Conservation (phyloP, 2,888 invertebrate genomes). For the Endomychus coccineus region DNA sequence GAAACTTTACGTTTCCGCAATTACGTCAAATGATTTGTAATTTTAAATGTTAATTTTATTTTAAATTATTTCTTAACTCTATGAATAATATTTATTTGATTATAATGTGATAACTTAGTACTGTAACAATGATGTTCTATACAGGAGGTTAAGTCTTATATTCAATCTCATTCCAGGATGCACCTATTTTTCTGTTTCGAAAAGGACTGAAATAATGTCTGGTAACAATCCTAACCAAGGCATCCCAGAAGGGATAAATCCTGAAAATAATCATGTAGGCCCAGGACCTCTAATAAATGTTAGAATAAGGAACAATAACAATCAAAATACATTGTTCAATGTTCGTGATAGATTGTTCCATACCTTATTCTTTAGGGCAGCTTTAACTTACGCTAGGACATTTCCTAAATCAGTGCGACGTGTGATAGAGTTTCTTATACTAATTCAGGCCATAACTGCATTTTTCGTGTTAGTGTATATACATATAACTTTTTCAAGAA, state of each 20-base stretch:
- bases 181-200: conserved; percentile 2
- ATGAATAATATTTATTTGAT: not conserved
- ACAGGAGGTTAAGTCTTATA: conserved; percentile 4
- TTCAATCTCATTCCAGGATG: conserved; percentile 18
- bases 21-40: conserved; percentile 18
- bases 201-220: conserved; percentile 25
- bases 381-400: conserved; percentile 84
- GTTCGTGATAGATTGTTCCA: conserved; percentile 90
- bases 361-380: conserved; percentile 87
- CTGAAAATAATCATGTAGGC: conserved; percentile 42
- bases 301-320: conserved; percentile 50
- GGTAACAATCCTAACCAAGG: conserved; percentile 24
- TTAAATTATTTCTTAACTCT: not conserved
- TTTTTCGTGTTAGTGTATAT: conserved; percentile 91
- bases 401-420: conserved; percentile 78
- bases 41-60: conserved; percentile 10
- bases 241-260: conserved; percentile 29
- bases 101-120: not conserved
- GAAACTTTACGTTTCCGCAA: no score
- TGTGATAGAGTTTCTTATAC: conserved; percentile 74
- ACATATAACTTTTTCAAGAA: conserved; percentile 86
- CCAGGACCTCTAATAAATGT: conserved; percentile 52
- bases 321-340: conserved; percentile 72
- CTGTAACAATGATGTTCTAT: no score
- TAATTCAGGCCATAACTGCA: conserved; percentile 74